These are phyloP conservation scores for Eupleurogrammus muticus DNA, from an alignment of 2,797 vertebrate genomes.

Conservation along the genomic window DNA sequence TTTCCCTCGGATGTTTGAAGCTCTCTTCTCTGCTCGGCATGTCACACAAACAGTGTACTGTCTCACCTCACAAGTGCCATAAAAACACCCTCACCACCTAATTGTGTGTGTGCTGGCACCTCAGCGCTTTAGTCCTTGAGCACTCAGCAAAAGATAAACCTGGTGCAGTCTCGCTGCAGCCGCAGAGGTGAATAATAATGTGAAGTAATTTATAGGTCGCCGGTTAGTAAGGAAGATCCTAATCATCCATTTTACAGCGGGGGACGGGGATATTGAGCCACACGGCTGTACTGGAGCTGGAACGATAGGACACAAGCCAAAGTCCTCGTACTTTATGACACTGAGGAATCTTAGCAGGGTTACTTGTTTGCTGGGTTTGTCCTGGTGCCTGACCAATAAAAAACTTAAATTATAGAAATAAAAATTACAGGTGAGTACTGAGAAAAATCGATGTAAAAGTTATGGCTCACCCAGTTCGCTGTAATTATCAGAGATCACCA, in stretches of 20 bases:
- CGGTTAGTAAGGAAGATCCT: conserved; percentile 51
- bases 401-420: neutral
- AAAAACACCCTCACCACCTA: conserved; percentile 22
- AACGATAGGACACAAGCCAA: conserved; percentile 24
- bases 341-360: neutral
- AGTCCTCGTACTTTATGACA: conserved; percentile 16
- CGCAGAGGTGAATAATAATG: conserved; percentile 66
- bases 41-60: no score
- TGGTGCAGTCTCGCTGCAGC: conserved; percentile 65
- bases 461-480: conserved; percentile 73
- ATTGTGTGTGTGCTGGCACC: conserved; percentile 23
- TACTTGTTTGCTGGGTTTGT: conserved; percentile 11
- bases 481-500: conserved; percentile 74
- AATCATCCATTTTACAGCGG: conserved; percentile 65
- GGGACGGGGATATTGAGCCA: conserved; percentile 27
- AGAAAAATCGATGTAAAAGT: neutral
- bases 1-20: neutral
- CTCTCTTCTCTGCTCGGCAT: neutral
- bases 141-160: conserved; percentile 72
- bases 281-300: conserved; percentile 14
- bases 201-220: conserved; percentile 67
- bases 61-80: conserved; percentile 18
- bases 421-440: neutral
- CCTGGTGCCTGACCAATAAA: neutral
- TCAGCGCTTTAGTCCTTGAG: conserved; percentile 58